Evolutionary conservation across 2,888 invertebrate genomes (phyloP).

Genomic region (Eurytoma californica): DNA sequence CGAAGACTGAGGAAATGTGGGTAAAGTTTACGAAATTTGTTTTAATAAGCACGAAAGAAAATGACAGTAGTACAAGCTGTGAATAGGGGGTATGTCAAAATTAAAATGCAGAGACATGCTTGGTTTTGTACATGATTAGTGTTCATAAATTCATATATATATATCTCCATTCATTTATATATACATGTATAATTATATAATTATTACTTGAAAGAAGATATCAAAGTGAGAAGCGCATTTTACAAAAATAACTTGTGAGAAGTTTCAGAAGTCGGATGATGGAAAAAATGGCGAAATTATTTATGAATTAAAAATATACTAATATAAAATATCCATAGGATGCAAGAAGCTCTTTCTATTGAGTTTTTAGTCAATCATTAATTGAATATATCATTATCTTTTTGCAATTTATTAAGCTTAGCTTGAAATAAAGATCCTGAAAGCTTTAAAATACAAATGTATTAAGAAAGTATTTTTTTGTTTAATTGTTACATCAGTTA

Average conservation of each 20-base stretch:
- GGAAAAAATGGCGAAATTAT: conserved; percentile 33
- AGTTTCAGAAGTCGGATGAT: conserved; percentile 20
- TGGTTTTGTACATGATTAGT: conserved; percentile 53
- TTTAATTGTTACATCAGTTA: conserved; percentile 35
- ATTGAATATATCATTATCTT: conserved; percentile 9
- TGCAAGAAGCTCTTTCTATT: conserved; percentile 43
- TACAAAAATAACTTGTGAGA: conserved; percentile 44
- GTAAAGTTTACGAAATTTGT: conserved; percentile 36
- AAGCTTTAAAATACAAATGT: conserved; percentile 33
- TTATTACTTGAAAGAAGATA: conserved; percentile 38
- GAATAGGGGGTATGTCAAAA: conserved; percentile 46
- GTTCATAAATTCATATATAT: conserved; percentile 52
- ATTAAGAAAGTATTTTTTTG: conserved; percentile 46
- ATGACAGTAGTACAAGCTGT: conserved; percentile 49
- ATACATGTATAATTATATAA: conserved; percentile 34
- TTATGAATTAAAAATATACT: conserved; percentile 40
- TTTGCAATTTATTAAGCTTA: conserved; percentile 30
- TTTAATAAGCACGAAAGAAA: conserved; percentile 27
- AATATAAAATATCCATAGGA: conserved; percentile 39
- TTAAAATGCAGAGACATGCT: conserved; percentile 41
- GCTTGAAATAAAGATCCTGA: conserved; percentile 24
- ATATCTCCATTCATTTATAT: conserved; percentile 45
- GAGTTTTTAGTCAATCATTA: conserved; percentile 38
- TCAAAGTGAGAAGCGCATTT: conserved; percentile 55
- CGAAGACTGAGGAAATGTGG: conserved; percentile 51